A percentile compares a stretch with the other conserved stretches of the same genome.
Conservation (phyloP, 1,140 invertebrate genomes). For the Zaprionus capensis region DNA sequence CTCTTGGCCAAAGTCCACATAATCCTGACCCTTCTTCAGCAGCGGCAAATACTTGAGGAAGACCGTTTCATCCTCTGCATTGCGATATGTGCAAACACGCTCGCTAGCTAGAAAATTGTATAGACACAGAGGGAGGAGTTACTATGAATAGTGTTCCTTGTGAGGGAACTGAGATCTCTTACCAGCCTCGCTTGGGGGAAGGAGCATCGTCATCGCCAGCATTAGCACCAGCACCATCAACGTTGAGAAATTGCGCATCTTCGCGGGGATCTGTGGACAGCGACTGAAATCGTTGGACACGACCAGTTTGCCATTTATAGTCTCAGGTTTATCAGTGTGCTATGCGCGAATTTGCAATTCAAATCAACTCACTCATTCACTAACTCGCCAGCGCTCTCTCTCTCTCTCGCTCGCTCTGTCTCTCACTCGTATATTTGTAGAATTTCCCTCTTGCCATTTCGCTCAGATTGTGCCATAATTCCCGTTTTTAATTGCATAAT, state of each 20-base stretch:
- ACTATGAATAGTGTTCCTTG: neutral
- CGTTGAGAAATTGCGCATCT: conserved; percentile 47
- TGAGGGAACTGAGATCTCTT: neutral
- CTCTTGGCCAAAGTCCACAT: conserved; percentile 76
- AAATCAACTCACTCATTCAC: conserved; percentile 28
- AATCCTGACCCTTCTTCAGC: conserved; percentile 69
- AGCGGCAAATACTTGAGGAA: conserved; percentile 76
- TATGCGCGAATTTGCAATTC: conserved; percentile 44
- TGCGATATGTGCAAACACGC: conserved; percentile 72
- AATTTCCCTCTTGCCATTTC: neutral
- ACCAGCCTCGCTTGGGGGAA: conserved; percentile 37
- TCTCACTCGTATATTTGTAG: neutral
- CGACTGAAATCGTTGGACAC: conserved; percentile 41
- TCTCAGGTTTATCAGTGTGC: neutral
- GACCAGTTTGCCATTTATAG: conserved; percentile 76
- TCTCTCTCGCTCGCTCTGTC: neutral
- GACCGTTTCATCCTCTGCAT: conserved; percentile 69
- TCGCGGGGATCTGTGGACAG: conserved; percentile 22
- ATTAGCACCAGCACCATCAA: conserved; percentile 26
- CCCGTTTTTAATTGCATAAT: conserved; percentile 57
- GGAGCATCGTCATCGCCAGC: conserved; percentile 7
- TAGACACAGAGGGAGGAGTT: neutral
- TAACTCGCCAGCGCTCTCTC: neutral
- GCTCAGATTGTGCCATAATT: conserved; percentile 8
- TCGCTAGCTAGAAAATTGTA: conserved; percentile 50